Base-by-base conservation (phyloP, 2,888 invertebrate genomes). In the Corbicula japonica region DNA sequence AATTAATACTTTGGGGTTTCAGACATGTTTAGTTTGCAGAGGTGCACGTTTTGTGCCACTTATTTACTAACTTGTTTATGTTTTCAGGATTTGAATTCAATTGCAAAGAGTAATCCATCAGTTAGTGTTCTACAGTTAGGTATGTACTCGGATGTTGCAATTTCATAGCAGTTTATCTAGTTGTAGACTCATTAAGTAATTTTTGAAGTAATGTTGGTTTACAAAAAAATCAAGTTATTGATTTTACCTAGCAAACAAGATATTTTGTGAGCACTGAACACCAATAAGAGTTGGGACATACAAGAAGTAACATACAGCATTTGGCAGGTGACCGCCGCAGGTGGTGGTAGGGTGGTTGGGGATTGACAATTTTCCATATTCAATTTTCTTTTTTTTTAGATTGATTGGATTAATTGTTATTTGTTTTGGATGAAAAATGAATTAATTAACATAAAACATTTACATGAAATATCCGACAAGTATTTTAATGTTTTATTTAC, bases 41-140 rank as follows among this genome's bases (percentile, higher is more conserved):
- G n/a, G n/a, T 48, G 48, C 21, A 48, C 21, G 21, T 10, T 8
- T 21, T n/a, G 15, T 34, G 0, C 23, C 6, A n/a, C 10, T 10
- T 61, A 6, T 28, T 61, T 44, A 23, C n/a, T 28, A 23, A 12
- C 58, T 46, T 23, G 5, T 23, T 6, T 60, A 12, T 54, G 30
- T 32, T 63, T 63, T 18, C 63, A 72, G 62, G 63, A 72, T 44
- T 48, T 63, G 32, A 50, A 63, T 5, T 56, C 44, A 34, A n/a
- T 78, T 23, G 78, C 78, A 2, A 41, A 68, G 32, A 68, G 54
- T 6, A 69, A 69, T 23, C 32, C 68, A 38, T 48, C 63, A 15
- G 73, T 78, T 23, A 61, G 44, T 32, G 60, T 78, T 26, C 28
- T 78, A 1, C 66, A 73, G 38, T 35, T 78, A 23, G 78, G 78